Evolutionary conservation across 2,888 invertebrate genomes (phyloP).

Genomic region (Nowickia ferox): DNA sequence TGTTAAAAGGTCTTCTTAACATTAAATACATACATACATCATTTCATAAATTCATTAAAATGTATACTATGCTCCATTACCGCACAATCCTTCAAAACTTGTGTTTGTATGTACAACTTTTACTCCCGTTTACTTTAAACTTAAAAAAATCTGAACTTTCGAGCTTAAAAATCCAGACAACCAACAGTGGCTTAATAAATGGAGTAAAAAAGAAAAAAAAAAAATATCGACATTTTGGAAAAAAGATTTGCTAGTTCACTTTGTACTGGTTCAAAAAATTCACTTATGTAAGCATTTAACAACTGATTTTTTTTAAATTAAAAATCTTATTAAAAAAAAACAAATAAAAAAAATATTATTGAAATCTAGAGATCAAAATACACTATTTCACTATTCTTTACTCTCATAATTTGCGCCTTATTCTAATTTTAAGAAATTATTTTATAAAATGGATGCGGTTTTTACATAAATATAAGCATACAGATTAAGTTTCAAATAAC

Average conservation of each 20-base stretch:
- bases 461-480: conserved; percentile 59
- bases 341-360: conserved; percentile 27
- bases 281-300: background rate
- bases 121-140: no score
- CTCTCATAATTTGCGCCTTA: conserved; percentile 40
- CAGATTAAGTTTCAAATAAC: background rate
- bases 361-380: conserved; percentile 1
- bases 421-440: conserved; percentile 55
- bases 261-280: no score
- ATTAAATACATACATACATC: background rate
- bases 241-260: background rate
- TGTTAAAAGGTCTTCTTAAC: background rate
- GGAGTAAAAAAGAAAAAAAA: background rate
- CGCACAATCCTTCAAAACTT: background rate
- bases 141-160: no score
- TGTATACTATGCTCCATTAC: background rate
- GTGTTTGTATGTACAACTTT: background rate
- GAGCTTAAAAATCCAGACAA: background rate
- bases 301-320: background rate
- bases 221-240: background rate
- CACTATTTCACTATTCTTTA: conserved; percentile 37
- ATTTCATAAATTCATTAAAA: background rate
- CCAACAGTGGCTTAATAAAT: conserved; percentile 16
- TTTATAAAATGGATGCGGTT: conserved; percentile 73
- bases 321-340: conserved; percentile 10